phyloP scores from a whole-genome alignment of 92 coral and sea anemone genomes.

The Parazoanthus atlanticus region DNA sequence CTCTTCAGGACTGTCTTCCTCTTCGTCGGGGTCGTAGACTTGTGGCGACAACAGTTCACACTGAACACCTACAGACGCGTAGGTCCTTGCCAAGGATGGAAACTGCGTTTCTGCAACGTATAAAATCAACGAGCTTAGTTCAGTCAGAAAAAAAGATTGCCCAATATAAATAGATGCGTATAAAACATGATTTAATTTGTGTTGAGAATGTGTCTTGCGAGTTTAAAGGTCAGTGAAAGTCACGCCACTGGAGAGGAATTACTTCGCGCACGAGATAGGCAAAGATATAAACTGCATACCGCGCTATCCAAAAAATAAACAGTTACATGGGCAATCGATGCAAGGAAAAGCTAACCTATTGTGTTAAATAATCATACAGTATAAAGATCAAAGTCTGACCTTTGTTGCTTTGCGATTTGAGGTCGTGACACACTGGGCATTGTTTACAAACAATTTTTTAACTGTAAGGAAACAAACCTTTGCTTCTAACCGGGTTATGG shows the following conservation, averaged over 20 bases:
- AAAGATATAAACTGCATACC: background rate
- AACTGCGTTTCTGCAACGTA: background rate
- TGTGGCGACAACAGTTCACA: constrained; percentile 2
- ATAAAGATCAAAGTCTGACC: background rate
- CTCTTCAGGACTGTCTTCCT: background rate
- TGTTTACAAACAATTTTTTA: background rate
- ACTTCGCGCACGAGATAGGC: background rate
- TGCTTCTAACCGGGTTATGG: constrained; percentile 25
- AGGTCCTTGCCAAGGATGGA: background rate
- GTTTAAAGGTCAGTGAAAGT: background rate
- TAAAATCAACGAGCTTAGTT: background rate
- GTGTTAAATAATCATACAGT: background rate
- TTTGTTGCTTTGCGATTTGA: background rate
- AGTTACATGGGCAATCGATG: background rate
- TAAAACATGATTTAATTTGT: background rate
- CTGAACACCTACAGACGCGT: constrained; percentile 5
- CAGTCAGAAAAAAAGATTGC: background rate
- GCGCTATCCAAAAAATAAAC: background rate
- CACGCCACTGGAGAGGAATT: background rate
- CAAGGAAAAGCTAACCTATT: background rate
- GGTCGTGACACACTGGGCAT: background rate
- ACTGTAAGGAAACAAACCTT: constrained; percentile 14
- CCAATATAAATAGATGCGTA: background rate
- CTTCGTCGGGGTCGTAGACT: background rate
- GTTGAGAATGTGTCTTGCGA: background rate